Base-by-base conservation (phyloP, 2,113 vertebrate species). In the Sterna hirundo region DNA sequence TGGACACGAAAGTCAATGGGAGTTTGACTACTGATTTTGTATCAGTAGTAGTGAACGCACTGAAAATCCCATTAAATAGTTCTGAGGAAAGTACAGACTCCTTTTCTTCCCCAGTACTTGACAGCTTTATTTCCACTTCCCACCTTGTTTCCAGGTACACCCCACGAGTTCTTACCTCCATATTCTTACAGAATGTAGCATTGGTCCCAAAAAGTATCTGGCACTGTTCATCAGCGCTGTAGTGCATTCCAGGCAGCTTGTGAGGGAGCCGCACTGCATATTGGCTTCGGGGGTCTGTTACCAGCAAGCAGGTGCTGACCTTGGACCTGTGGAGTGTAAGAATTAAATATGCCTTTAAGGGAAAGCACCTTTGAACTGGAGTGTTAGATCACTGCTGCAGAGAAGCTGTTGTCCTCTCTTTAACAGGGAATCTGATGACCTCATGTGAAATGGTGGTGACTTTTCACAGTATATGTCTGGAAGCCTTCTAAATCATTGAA, bases 121-220 rank as follows among this genome's bases (percentile, higher is more conserved):
- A 60, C n/a, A 86, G 70, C 64, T 58, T 36, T 49, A n/a, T 40
- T 68, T 36, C 60, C 51, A 51, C 38, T 83, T 62, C 78, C 78
- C n/a, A 64, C 55, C 75, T 77, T 34, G 34, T 51, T 81, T 47
- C 21, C 36, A 79, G 61, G 42, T 38, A 32, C n/a, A 38, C 12
- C 23, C 18, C 29, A 42, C 3, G 16, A 26, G 40, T 19, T 78
- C 97, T 97, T 97, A 99, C 99, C 99, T 99, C 99, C 99, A 99
- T 99, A 69, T 99, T 98, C 89, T 98, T 99, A 97, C 99, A 99
- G 98, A 99, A 99, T 2, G 99, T 99, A 84, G 99, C 99, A 13
- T 99, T 99, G 97, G 98, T 99, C 91, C 99, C 99, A 60, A 99
- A 99, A 23, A 99, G 98, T 89, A 99, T 99, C 98, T 99, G 99